Evolutionary conservation across 2,113 vertebrate genomes (phyloP).

Genomic region (Rafetus swinhoei): DNA sequence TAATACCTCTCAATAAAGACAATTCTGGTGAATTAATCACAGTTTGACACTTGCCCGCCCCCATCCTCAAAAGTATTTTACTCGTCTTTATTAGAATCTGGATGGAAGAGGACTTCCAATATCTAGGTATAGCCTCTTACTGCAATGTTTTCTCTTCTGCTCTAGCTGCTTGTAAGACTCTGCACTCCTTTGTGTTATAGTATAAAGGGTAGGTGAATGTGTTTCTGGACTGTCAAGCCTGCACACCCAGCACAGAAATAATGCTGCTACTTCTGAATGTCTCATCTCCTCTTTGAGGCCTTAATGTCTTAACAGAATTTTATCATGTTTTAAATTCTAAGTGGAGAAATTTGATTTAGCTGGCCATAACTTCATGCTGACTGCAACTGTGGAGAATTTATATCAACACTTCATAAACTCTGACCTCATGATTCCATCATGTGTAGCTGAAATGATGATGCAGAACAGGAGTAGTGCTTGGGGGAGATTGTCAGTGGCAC

Average conservation of each 20-base stretch:
- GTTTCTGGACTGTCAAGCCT: too few relatives aligned
- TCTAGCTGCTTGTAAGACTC: too few relatives aligned
- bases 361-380: neutral
- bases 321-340: neutral
- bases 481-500: neutral
- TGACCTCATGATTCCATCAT: conserved; percentile 22
- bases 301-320: neutral
- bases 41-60: neutral
- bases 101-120: neutral
- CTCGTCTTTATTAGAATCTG: too few relatives aligned
- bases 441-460: neutral
- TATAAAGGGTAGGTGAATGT: too few relatives aligned
- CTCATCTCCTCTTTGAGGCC: neutral
- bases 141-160: too few relatives aligned
- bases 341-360: neutral
- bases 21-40: neutral
- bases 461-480: neutral
- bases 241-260: too few relatives aligned
- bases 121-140: too few relatives aligned
- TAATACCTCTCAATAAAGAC: conserved; percentile 18
- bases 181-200: too few relatives aligned
- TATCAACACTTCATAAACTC: neutral
- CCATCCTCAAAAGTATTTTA: neutral
- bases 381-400: neutral
- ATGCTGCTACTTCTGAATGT: neutral